Conservation (phyloP, 2,113 vertebrate genomes). For the Arvicanthis niloticus region DNA sequence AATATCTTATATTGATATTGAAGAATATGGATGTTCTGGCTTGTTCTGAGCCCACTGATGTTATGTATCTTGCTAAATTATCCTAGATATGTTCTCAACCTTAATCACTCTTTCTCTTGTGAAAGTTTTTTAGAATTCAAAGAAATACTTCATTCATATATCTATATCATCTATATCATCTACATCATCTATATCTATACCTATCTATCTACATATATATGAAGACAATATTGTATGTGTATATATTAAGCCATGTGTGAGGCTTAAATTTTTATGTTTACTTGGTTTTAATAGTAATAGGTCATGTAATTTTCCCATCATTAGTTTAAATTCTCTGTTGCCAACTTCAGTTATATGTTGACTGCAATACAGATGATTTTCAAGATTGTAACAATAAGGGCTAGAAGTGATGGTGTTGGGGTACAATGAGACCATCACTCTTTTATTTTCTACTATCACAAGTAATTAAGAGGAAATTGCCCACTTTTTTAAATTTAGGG, state of each 20-base stretch:
- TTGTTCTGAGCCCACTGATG: background rate
- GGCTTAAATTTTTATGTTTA: background rate
- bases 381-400: background rate
- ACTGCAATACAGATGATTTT: background rate
- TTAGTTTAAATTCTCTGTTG: conserved; percentile 19
- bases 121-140: conserved; percentile 1
- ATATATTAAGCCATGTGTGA: background rate
- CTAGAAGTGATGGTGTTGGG: background rate
- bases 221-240: background rate
- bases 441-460: background rate
- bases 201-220: background rate
- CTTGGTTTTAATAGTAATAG: background rate
- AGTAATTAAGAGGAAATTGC: background rate
- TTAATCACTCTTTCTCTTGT: background rate
- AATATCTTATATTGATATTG: too few relatives aligned
- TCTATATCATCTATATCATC: background rate
- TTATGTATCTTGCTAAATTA: background rate
- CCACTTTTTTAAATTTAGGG: background rate
- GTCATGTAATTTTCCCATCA: background rate
- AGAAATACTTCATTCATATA: background rate
- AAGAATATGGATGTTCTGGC: too few relatives aligned
- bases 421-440: background rate
- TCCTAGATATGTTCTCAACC: background rate
- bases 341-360: background rate
- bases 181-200: too few relatives aligned